Base-by-base conservation (phyloP, 2,888 invertebrate species). In the Andricus quercusramuli region DNA sequence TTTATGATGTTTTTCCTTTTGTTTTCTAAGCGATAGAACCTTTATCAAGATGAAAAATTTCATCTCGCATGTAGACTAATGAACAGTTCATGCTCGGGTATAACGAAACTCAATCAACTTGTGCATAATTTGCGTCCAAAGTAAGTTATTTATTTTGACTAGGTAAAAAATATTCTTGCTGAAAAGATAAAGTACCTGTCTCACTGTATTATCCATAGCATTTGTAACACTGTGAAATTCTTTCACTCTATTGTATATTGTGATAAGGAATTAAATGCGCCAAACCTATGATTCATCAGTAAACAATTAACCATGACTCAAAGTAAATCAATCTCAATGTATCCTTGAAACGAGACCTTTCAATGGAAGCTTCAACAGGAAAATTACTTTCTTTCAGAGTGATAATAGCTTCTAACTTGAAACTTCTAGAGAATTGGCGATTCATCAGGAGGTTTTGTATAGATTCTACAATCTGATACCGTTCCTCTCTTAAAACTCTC, bases 381-480 rank as follows among this genome's bases (percentile, higher is more conserved):
- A 88, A 87, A 87, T 85, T 87, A 85, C 86, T 87, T 84, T 83
- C 86, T 81, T 85, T 82, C 82, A 79, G 64, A 82, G 84, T 80
- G 85, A 86, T 86, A 87, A 88, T 84, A 80, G 85, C 80, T 82
- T 78, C 47, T 79, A 79, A 85, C 84, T 81, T 82, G 79, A 78
- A 85, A 85, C 81, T 84, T 85, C 62, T 67, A 78, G 67, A 77
- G 77, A 81, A 77, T 78, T 79, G 84, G 84, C 85, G 85, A 87
- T 85, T 80, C 86, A 82, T 78, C 79, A 78, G 78, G 79, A 77
- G 80, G 80, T 80, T 81, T 83, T 80, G 81, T 81, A 80, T 82
- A 32, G 62, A 41, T 32, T 59, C n/a, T 44, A n/a, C 65, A 29
- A 25, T 17, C 76, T 17, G 41, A 66, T 62, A 51, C 56, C 51